Evolutionary conservation across 1,140 invertebrate genomes (phyloP).

Genomic region (Drosophila burlai): DNA sequence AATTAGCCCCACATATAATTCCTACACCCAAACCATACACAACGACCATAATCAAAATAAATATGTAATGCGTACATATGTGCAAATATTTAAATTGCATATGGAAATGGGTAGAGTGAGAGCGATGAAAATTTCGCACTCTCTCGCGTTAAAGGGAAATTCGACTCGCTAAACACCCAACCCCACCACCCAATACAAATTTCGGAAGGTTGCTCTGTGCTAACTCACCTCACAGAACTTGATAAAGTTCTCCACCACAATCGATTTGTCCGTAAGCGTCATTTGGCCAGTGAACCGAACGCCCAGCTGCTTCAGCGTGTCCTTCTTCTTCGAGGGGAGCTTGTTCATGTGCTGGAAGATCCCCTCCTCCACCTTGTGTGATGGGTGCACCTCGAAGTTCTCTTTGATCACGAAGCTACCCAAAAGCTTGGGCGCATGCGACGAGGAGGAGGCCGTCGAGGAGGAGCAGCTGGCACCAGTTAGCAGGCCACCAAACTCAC

Average conservation of each 20-base stretch:
- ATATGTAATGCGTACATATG: conserved; percentile 49
- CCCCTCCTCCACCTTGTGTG: conserved; percentile 84
- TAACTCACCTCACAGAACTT: conserved; percentile 81
- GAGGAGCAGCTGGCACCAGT: conserved; percentile 64
- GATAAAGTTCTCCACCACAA: conserved; percentile 84
- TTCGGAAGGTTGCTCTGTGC: background rate
- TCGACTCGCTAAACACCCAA: conserved; percentile 29
- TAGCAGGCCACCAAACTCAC: conserved; percentile 71
- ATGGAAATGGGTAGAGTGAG: conserved; percentile 38
- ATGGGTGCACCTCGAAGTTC: conserved; percentile 83
- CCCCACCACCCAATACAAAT: conserved; percentile 1
- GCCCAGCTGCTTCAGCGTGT: conserved; percentile 80
- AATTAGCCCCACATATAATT: conserved; percentile 8
- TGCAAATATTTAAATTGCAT: conserved; percentile 63
- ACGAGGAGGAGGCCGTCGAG: conserved; percentile 41
- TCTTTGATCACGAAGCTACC: conserved; percentile 82
- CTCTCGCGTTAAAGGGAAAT: conserved; percentile 22
- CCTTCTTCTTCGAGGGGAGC: conserved; percentile 82
- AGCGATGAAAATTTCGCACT: conserved; percentile 33
- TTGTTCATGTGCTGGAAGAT: conserved; percentile 85
- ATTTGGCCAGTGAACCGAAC: conserved; percentile 84
- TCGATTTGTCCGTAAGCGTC: conserved; percentile 83
- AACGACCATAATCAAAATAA: conserved; percentile 43
- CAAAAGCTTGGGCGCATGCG: conserved; percentile 69
- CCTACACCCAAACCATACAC: background rate